Evolutionary conservation across 2,888 invertebrate species (phyloP), one percentile per base, ranked within the genome.

Genomic region (Automeris io): DNA sequence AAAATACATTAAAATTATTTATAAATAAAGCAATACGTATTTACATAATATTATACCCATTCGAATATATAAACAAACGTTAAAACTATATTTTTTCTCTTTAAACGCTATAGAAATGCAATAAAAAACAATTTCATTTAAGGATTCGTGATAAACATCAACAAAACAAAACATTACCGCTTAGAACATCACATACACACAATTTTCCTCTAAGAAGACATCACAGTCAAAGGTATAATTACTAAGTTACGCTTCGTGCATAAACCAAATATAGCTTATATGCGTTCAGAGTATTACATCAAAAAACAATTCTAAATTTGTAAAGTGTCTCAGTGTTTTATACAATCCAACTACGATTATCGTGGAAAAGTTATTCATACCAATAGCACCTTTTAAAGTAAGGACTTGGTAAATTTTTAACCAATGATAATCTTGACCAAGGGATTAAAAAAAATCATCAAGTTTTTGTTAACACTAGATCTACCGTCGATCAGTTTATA

Each of bases 121-220:
- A 60, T 62, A 67, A 61, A 61, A 68, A 68, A 66, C 65, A 56
- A 65, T 63, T 61, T 58, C 57, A 57, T 57, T 53, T 54, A 54
- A 48, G 57, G 58, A 66, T 54, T 67, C 65, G 63, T 66, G 62
- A 67, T 57, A 70, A 72, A 76, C 70, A 69, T 69, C 61, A 80
- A 81, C 74, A 79, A 76, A 64, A 58, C 54, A 76, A 70, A 60
- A 61, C 54, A 48, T 57, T 58, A 51, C 57, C 69, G 56, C 66
- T 69, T 66, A 64, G 54, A 71, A 66, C 70, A 80, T 76, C 71
- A 79, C 80, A 77, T 71, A 69, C 68, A 72, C 71, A 70, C 68
- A 66, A 57, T 62, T 70, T 75, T 83, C 74, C 75, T 83, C 79
- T 83, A 81, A 70, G 80, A 85, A 85, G 80, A 83, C 82, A 86